These are phyloP conservation scores for Hartigia nigra DNA, from an alignment of 2,888 invertebrate genomes.

Conservation along the genomic window DNA sequence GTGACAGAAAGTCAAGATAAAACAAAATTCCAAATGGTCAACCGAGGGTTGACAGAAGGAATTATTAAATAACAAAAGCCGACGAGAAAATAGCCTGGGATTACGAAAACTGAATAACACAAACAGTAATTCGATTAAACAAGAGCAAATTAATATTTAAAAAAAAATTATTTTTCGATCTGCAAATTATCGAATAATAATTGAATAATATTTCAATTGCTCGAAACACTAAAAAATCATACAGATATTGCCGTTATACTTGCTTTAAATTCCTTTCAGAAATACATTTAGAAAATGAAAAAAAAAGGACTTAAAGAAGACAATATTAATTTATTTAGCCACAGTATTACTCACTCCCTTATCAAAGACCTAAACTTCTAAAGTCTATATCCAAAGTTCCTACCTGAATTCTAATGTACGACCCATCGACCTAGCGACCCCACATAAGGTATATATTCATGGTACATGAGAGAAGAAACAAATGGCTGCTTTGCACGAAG, in stretches of 20 bases:
- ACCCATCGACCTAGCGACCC: neutral
- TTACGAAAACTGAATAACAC: neutral
- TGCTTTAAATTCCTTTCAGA: neutral
- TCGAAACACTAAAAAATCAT: neutral
- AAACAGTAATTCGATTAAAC: neutral
- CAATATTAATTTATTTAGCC: neutral
- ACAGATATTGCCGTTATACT: neutral
- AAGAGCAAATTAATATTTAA: neutral
- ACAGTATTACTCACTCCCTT: neutral
- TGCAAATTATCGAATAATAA: neutral
- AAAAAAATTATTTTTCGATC: neutral
- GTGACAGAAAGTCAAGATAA: neutral
- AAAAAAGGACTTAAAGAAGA: neutral
- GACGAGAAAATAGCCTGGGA: neutral
- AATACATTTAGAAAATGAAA: neutral
- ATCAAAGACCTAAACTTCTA: neutral
- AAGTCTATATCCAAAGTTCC: neutral
- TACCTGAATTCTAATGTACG: neutral
- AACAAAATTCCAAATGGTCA: neutral
- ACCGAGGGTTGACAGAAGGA: neutral
- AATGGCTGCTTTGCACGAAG: neutral
- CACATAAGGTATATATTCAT: neutral
- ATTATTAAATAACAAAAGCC: neutral
- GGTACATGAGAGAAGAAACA: neutral
- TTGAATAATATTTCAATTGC: neutral